phyloP scores from a whole-genome alignment of 2,888 invertebrate species.

The Hoplodrina ambigua region DNA sequence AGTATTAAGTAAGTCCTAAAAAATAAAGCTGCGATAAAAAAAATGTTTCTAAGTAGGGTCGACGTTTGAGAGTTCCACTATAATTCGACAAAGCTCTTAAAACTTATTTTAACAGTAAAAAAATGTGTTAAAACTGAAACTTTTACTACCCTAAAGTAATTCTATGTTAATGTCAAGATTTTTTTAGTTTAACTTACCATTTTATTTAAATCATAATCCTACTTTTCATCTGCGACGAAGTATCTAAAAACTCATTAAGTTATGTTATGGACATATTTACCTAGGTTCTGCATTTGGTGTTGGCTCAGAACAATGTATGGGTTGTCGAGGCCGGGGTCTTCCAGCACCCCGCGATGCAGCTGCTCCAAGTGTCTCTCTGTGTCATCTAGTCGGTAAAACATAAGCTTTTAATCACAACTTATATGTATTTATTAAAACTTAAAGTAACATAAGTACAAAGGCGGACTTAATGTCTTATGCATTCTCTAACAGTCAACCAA shows the following conservation, averaged over 20 bases:
- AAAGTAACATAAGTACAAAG: no score
- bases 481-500: no score
- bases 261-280: conserved; percentile 64
- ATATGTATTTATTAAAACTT: no score
- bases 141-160: conserved; percentile 17
- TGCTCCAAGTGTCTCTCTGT: conserved; percentile 82
- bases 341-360: conserved; percentile 82
- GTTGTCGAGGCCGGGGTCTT: conserved; percentile 79
- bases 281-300: conserved; percentile 88
- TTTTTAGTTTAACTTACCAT: conserved; percentile 11
- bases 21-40: conserved; percentile 3
- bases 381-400: conserved; percentile 72
- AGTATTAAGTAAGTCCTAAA: not conserved
- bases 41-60: not conserved
- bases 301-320: conserved; percentile 86
- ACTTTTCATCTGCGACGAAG: not conserved
- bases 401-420: not conserved
- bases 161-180: conserved; percentile 10
- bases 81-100: conserved; percentile 28
- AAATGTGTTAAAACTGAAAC: conserved; percentile 14
- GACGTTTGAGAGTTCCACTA: conserved; percentile 19
- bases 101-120: conserved; percentile 23
- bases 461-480: no score
- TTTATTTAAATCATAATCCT: conserved; percentile 21
- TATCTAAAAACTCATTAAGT: not conserved